Percentiles rank a stretch among this genome's conserved stretches.
Conservation (phyloP, 2,113 vertebrate species). For the Phaethon lepturus region DNA sequence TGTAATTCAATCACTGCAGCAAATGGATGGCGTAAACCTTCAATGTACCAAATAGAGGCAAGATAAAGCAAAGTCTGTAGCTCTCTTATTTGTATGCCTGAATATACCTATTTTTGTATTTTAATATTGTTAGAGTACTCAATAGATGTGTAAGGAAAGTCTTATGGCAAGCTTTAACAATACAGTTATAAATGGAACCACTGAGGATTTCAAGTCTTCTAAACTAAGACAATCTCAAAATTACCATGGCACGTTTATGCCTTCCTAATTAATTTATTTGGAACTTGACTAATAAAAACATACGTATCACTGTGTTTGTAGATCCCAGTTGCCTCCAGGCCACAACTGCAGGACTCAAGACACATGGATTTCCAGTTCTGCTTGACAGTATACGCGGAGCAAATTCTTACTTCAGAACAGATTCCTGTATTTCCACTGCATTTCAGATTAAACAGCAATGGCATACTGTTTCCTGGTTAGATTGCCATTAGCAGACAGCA, state of each 20-base stretch:
- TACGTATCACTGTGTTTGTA: background rate
- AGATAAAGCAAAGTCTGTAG: conserved; percentile 14
- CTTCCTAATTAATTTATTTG: background rate
- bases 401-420: background rate
- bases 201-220: background rate
- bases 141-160: background rate
- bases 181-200: background rate
- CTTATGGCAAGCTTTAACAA: background rate
- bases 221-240: background rate
- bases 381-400: background rate
- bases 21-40: conserved; percentile 67
- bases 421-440: background rate
- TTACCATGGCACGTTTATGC: background rate
- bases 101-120: background rate
- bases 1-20: conserved; percentile 77
- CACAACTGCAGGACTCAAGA: background rate
- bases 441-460: background rate
- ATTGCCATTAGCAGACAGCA: background rate
- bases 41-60: conserved; percentile 5
- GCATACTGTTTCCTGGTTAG: background rate
- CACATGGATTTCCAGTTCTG: background rate
- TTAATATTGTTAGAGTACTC: background rate
- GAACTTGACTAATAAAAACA: background rate
- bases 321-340: background rate
- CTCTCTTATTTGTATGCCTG: background rate